Evolutionary conservation across 2,797 vertebrate species (phyloP).

Genomic region (Glossophaga mutica): DNA sequence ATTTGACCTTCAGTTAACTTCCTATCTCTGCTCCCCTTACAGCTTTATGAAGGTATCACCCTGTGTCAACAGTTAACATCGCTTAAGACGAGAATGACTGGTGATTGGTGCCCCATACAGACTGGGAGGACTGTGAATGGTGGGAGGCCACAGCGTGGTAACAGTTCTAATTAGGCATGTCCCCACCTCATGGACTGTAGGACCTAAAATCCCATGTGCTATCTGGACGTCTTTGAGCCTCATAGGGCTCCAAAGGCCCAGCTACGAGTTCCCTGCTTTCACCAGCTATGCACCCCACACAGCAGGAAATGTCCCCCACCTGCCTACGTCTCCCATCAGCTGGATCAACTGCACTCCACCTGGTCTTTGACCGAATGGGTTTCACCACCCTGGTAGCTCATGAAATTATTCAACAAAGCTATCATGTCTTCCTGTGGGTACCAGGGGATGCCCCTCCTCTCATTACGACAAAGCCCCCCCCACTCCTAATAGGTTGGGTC

Average conservation of each 20-base stretch:
- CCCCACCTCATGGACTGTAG: background rate
- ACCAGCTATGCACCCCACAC: background rate
- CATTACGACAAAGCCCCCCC: accelerated
- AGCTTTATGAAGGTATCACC: background rate
- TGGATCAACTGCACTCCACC: too few species aligned
- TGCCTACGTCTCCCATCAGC: background rate
- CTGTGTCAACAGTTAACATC: background rate
- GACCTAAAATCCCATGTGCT: background rate
- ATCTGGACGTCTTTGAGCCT: background rate
- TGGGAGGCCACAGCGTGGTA: background rate
- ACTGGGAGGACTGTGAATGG: background rate
- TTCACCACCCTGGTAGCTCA: background rate
- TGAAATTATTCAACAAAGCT: background rate
- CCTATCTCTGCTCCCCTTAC: background rate
- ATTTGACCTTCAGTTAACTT: background rate
- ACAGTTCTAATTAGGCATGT: background rate
- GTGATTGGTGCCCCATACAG: background rate
- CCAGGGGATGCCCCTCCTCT: background rate
- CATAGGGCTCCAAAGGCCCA: background rate
- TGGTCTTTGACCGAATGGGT: background rate
- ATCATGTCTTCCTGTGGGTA: background rate
- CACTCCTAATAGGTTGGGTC: too few species aligned
- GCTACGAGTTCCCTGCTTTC: background rate
- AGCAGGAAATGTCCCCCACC: too few species aligned
- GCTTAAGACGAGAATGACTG: background rate